These are phyloP conservation scores for Thelaira solivaga DNA, from an alignment of 2,888 invertebrate genomes.

Conservation along the genomic window DNA sequence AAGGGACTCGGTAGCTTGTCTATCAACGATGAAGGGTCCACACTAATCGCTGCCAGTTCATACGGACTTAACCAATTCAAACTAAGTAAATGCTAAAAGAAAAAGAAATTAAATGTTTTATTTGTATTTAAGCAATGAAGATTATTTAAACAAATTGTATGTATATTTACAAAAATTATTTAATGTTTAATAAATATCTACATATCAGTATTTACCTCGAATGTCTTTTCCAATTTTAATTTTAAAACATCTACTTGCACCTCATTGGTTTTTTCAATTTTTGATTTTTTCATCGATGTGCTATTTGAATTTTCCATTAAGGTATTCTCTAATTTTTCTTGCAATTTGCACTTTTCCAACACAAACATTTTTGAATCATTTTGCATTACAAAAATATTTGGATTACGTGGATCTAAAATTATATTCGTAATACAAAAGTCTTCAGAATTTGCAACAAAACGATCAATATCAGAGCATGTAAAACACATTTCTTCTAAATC, in stretches of 20 bases:
- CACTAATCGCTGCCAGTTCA: slow-evolving; percentile 87
- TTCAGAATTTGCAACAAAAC: slow-evolving; percentile 78
- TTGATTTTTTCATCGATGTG: slow-evolving; percentile 43
- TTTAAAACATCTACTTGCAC: slow-evolving; percentile 58
- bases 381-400: slow-evolving; percentile 83
- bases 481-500: slow-evolving; percentile 81
- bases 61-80: slow-evolving; percentile 83
- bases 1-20: slow-evolving; percentile 85
- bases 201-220: slow-evolving; percentile 65
- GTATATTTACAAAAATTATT: too few relatives aligned
- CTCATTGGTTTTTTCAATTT: slow-evolving; percentile 34
- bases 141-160: too few relatives aligned
- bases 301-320: slow-evolving; percentile 19
- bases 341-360: slow-evolving; percentile 66
- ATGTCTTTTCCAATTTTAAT: slow-evolving; percentile 64
- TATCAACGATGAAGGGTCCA: slow-evolving; percentile 83
- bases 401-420: slow-evolving; percentile 80
- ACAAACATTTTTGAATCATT: slow-evolving; percentile 82
- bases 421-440: slow-evolving; percentile 79
- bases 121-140: too few relatives aligned
- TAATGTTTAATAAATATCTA: neutral
- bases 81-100: slow-evolving; percentile 83
- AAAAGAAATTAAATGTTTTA: neutral
- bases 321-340: slow-evolving; percentile 69
- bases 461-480: slow-evolving; percentile 78